Conservation (phyloP, 2,113 vertebrate species). For the Sebastes fasciatus region DNA sequence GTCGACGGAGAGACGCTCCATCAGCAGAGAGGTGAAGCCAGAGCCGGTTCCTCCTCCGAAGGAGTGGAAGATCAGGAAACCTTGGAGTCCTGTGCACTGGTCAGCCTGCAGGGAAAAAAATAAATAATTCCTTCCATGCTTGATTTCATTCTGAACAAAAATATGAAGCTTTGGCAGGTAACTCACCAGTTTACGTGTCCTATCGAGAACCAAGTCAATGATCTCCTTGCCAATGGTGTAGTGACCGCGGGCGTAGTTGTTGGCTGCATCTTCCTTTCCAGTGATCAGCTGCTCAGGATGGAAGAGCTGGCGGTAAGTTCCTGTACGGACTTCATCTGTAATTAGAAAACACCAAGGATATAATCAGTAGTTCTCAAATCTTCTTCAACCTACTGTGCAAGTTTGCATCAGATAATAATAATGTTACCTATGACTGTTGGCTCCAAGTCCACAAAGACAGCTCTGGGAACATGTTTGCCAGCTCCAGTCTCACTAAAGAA, state of each 20-base stretch:
- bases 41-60: conserved; percentile 68
- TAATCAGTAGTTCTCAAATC: neutral
- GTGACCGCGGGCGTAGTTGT: conserved; percentile 88
- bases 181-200: conserved; percentile 76
- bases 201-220: conserved; percentile 79
- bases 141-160: no score
- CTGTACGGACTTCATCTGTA: conserved; percentile 85
- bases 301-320: conserved; percentile 88
- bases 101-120: conserved; percentile 71
- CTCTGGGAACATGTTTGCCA: conserved; percentile 79
- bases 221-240: conserved; percentile 81
- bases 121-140: no score
- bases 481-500: conserved; percentile 83
- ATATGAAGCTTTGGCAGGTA: neutral
- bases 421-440: conserved; percentile 79
- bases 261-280: conserved; percentile 89
- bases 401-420: no score
- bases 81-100: conserved; percentile 85
- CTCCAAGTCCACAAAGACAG: conserved; percentile 81
- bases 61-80: conserved; percentile 81
- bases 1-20: conserved; percentile 85
- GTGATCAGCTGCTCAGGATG: conserved; percentile 89
- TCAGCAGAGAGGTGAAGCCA: conserved; percentile 84
- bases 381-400: no score
- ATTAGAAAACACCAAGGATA: neutral